These are phyloP conservation scores for Cettia cetti DNA, from an alignment of 2,113 vertebrate species.

Conservation along the genomic window DNA sequence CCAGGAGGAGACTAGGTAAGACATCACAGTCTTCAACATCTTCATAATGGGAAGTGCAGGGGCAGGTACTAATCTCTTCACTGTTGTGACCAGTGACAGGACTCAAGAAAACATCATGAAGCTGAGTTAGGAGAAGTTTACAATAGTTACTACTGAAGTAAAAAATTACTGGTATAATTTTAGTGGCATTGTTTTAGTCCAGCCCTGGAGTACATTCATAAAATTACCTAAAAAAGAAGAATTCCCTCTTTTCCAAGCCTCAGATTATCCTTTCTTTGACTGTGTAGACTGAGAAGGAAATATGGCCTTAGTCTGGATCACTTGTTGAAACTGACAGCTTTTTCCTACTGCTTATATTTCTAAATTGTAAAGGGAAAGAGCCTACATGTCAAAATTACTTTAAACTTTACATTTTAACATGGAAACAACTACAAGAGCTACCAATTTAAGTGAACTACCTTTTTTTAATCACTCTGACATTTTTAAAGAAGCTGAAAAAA, in stretches of 20 bases:
- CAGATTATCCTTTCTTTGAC: neutral
- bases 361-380: neutral
- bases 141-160: neutral
- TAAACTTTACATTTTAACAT: neutral
- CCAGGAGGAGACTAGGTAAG: neutral
- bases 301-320: neutral
- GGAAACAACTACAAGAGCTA: neutral
- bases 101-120: neutral
- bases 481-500: neutral
- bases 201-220: rapidly evolving
- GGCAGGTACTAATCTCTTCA: neutral
- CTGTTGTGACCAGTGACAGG: neutral
- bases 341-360: neutral
- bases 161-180: neutral
- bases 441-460: neutral
- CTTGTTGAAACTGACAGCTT: neutral
- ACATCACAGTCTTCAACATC: neutral
- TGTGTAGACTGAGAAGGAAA: neutral
- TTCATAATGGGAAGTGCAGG: rapidly evolving
- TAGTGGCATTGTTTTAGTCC: neutral
- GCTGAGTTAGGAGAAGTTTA: neutral
- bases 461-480: neutral
- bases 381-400: neutral
- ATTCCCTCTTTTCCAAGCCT: neutral
- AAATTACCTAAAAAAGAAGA: neutral